A percentile compares a stretch with the other conserved stretches of the same genome.
phyloP scores from a whole-genome alignment of 2,113 vertebrate genomes.

The Ctenodactylus gundi region DNA sequence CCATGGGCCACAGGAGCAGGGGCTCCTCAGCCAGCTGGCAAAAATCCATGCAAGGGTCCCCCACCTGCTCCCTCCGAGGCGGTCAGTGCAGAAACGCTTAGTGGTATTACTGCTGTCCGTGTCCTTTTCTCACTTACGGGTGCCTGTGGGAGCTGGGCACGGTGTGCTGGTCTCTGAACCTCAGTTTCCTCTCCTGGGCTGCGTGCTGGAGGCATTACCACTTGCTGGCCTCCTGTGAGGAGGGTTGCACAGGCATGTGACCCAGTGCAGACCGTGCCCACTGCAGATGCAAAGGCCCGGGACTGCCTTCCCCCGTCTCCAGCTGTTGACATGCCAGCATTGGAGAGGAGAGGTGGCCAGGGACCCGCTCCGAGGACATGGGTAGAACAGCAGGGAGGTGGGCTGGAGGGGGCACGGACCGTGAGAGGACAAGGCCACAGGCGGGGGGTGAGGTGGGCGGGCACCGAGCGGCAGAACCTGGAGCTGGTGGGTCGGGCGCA shows the following conservation, averaged over 20 bases:
- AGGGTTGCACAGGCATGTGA: fast-evolving
- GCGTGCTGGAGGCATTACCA: fast-evolving
- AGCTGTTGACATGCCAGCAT: background rate
- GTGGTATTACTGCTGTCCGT: background rate
- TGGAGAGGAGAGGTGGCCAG: fast-evolving
- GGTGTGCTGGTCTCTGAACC: background rate
- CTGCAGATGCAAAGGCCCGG: background rate
- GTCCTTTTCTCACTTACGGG: fast-evolving
- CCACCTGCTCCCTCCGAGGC: background rate
- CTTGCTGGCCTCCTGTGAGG: background rate
- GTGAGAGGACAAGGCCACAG: too few relatives aligned
- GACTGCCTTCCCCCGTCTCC: too few relatives aligned
- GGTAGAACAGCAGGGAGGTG: fast-evolving
- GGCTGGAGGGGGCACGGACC: background rate
- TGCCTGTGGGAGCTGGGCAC: fast-evolving
- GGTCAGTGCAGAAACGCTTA: background rate
- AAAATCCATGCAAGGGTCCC: too few relatives aligned
- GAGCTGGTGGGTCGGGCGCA: background rate
- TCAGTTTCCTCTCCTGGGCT: background rate
- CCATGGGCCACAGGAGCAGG: too few relatives aligned
- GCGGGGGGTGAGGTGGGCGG: background rate
- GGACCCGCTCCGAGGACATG: too few relatives aligned
- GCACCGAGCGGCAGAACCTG: fast-evolving
- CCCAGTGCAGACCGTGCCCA: fast-evolving
- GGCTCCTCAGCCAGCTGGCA: too few relatives aligned